Evolutionary conservation across 2,888 invertebrate genomes (phyloP).

Genomic region (Hirtodrosophila duncani): DNA sequence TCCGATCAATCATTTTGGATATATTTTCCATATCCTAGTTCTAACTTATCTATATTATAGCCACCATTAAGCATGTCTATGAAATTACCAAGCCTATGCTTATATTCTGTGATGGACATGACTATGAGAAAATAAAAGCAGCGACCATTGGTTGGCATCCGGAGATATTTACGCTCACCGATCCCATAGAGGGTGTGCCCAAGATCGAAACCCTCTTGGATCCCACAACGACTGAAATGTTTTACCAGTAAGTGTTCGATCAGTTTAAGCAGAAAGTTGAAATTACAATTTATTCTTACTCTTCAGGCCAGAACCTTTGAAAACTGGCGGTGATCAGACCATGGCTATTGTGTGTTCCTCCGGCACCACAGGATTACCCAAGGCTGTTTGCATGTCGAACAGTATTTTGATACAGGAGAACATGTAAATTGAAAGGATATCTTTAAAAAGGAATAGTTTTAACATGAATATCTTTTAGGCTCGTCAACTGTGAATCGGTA

Average conservation of each 20-base stretch:
- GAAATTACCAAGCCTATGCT: conserved; percentile 52
- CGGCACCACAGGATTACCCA: conserved; percentile 69
- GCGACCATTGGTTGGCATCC: conserved; percentile 50
- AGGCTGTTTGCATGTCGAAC: conserved; percentile 64
- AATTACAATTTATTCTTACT: background rate
- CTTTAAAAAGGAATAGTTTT: background rate
- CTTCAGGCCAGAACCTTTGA: conserved; percentile 49
- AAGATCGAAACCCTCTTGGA: conserved; percentile 49
- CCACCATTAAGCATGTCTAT: conserved; percentile 42
- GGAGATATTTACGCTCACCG: conserved; percentile 45
- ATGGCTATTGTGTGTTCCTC: conserved; percentile 67
- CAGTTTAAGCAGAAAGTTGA: too few relatives aligned
- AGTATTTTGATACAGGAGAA: conserved; percentile 36
- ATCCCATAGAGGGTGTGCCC: conserved; percentile 40
- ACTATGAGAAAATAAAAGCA: conserved; percentile 39
- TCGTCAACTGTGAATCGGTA: conserved; percentile 37
- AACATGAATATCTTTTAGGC: conserved; percentile 9
- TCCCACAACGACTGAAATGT: conserved; percentile 45
- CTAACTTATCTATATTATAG: conserved; percentile 19
- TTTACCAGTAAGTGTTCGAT: conserved; percentile 39
- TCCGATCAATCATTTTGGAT: background rate
- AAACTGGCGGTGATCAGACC: conserved; percentile 49
- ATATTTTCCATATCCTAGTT: too few relatives aligned
- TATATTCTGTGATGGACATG: conserved; percentile 56
- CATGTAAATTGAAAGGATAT: conserved; percentile 19